Base-by-base conservation (phyloP, 2,888 invertebrate species). In the Odontomyia ornata region DNA sequence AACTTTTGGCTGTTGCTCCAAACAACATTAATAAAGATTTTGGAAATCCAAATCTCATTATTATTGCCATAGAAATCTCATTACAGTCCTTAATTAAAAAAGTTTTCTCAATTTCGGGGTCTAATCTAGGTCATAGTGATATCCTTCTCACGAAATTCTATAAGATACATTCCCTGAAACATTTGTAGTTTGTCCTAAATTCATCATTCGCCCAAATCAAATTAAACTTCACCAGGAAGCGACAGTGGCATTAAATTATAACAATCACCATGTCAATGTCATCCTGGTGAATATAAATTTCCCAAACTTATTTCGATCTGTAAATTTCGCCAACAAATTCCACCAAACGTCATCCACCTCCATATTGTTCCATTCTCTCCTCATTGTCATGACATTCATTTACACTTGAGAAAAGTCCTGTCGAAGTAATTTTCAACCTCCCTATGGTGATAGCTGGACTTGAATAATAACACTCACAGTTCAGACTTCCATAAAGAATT, bases 201-300 rank as follows among this genome's bases (percentile, higher is more conserved):
- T n/a, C 36, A 73, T 73, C 73, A 60, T 18, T 73, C 60, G 60
- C 21, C 11, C 15, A 73, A 73, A 57, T 75, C 75, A 75, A 75
- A 75, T 75, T 62, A 75, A 75, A 75, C 27, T 75, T 75, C 36
- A 5, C 3, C 36, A 36, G 36, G 64, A 25, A 62, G 28, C 64
- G 36, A 47, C 21, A 27, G n/a, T 64, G 62, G 57, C 75, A 47
- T 47, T 27, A 64, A 46, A 62, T 64, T 21, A n/a, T 60, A 64
- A 64, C 57, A 57, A 73, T 60, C 52, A 23, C 23, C 60, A 7
- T 15, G 43, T 30, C 73, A 36, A 30, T 47, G n/a, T 73, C 60
- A 0, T 73, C 7, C 18, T 60, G 4, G 11, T 47, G 23, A 11
- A n/a, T 15, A 11, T 27, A 18, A 36, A 65, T 65, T 21, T 15